Conservation (phyloP, 2,113 vertebrate genomes). For the Lophotis ruficrista region DNA sequence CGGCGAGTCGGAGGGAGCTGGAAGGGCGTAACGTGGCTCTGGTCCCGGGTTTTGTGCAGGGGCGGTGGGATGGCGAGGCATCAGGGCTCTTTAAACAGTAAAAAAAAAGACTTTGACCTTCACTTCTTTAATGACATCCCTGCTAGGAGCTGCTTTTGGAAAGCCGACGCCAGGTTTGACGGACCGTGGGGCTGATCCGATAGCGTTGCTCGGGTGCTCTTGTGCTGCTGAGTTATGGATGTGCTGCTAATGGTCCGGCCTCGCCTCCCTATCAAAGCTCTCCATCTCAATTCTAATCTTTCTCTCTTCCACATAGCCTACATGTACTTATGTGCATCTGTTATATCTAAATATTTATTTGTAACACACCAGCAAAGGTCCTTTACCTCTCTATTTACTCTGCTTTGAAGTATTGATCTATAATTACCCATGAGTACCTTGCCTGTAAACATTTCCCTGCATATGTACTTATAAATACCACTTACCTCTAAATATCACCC, state of each 20-base stretch:
- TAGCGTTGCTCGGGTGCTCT: background rate
- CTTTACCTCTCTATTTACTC: conserved; percentile 50
- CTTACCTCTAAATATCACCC: conserved; percentile 42
- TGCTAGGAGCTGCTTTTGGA: background rate
- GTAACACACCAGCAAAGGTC: conserved; percentile 35
- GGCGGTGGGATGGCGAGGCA: background rate
- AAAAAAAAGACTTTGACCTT: background rate
- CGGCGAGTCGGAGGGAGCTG: background rate
- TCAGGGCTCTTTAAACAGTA: background rate
- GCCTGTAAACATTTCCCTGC: conserved; percentile 60
- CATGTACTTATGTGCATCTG: background rate
- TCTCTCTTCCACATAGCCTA: background rate
- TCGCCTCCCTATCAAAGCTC: background rate
- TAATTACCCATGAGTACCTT: conserved; percentile 44
- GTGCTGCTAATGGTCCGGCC: background rate
- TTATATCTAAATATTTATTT: conserved; percentile 58
- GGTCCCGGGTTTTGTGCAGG: background rate
- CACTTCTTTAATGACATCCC: rapidly evolving
- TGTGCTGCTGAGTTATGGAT: background rate
- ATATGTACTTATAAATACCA: conserved; percentile 61
- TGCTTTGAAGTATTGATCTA: conserved; percentile 58
- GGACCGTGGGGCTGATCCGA: background rate
- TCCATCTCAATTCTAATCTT: conserved; percentile 26
- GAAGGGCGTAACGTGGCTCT: rapidly evolving
- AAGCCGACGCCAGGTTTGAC: background rate